Percentiles rank a stretch among this genome's conserved stretches.
phyloP scores from a whole-genome alignment of 2,888 invertebrate genomes.

The Rotaria socialis region DNA sequence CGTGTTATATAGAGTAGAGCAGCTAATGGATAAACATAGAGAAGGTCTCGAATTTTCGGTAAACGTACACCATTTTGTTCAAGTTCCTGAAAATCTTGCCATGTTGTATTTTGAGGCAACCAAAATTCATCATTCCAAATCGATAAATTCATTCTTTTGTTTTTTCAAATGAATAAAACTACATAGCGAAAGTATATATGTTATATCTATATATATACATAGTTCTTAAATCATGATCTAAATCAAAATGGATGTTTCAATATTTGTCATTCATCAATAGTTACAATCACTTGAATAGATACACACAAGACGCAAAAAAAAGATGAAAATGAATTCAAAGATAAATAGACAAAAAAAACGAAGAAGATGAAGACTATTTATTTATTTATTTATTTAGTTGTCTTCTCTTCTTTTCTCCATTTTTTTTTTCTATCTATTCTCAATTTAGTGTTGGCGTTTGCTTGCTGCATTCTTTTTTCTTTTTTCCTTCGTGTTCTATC shows the following conservation, averaged over 20 bases:
- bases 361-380: not conserved
- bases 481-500: not conserved
- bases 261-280: constrained; percentile 7
- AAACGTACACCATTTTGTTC: not conserved
- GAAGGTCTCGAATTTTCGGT: not conserved
- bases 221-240: constrained; percentile 13
- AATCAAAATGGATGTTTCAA: not conserved
- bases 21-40: constrained; percentile 34
- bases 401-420: not conserved
- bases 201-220: not conserved
- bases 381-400: constrained; percentile 27
- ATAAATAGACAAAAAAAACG: not conserved
- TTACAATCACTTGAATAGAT: not conserved
- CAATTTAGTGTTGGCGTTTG: not conserved
- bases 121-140: constrained; percentile 35
- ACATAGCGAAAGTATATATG: not conserved
- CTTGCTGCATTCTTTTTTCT: not conserved
- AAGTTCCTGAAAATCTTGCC: not conserved
- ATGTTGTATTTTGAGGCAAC: constrained; percentile 15
- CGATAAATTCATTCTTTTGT: not conserved
- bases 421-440: constrained; percentile 19
- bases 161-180: not conserved
- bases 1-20: constrained; percentile 4
- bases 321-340: not conserved
- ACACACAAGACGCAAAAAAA: not conserved